These are phyloP conservation scores for Pituophis catenifer DNA, from an alignment of 2,113 vertebrate genomes.

Conservation along the genomic window DNA sequence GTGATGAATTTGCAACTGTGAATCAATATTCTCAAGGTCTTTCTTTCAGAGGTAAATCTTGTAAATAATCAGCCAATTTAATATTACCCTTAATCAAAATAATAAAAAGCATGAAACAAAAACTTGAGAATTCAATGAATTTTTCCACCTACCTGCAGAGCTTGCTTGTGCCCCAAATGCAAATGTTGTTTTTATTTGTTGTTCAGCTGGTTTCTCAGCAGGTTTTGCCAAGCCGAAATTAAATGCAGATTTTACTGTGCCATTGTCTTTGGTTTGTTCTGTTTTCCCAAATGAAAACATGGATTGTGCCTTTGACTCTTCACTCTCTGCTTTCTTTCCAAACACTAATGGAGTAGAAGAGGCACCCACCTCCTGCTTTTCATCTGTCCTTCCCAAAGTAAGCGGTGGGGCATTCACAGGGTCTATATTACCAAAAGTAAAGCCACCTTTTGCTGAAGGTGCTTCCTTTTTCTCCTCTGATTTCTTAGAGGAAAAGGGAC, in stretches of 20 bases:
- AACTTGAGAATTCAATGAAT: not conserved
- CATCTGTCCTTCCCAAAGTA: constrained; percentile 82
- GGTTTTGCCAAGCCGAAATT: constrained; percentile 79
- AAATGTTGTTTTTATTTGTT: constrained; percentile 77
- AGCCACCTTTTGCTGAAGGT: constrained; percentile 63
- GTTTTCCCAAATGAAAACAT: constrained; percentile 82
- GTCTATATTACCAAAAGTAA: constrained; percentile 58
- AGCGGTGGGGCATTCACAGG: constrained; percentile 67
- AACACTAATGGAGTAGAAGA: constrained; percentile 72
- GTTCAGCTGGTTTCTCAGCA: constrained; percentile 77
- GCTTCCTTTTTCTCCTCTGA: constrained; percentile 70
- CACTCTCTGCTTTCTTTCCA: constrained; percentile 77
- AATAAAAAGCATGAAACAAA: not conserved
- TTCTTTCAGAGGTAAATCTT: not conserved
- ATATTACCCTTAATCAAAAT: not conserved
- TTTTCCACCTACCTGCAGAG: constrained; percentile 53
- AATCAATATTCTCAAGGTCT: not conserved
- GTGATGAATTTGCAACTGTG: not conserved
- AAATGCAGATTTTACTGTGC: constrained; percentile 68
- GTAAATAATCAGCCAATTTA: not conserved
- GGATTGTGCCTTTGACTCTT: constrained; percentile 71
- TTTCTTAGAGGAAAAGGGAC: constrained; percentile 73
- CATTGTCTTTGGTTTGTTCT: constrained; percentile 80
- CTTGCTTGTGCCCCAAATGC: constrained; percentile 76
- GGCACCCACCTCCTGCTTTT: constrained; percentile 77